Conservation (phyloP, 1,140 invertebrate species). For the Idris sp. region DNA sequence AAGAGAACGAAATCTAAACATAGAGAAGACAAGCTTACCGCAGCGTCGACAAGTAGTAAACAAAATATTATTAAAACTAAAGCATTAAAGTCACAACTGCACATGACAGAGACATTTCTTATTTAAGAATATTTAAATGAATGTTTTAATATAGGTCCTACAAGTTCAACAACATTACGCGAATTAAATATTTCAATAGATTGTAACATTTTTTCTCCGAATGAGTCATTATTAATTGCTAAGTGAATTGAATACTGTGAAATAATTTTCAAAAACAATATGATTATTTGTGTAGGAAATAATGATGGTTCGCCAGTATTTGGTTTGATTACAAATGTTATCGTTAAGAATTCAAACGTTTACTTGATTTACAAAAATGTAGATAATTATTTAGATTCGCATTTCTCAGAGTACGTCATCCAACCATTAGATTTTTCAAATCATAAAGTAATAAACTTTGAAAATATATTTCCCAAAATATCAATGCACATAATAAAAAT, state of each 20-base stretch:
- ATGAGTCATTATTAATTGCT: conserved; percentile 4
- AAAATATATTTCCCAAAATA: no score
- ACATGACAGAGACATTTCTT: conserved; percentile 5
- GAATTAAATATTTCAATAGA: conserved; percentile 7
- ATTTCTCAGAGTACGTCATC: no score
- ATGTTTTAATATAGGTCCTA: conserved; percentile 8
- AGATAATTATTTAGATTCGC: no score
- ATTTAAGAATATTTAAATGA: conserved; percentile 5
- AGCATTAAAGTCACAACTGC: conserved; percentile 13
- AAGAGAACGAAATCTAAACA: conserved; percentile 29
- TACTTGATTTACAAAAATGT: conserved; percentile 11
- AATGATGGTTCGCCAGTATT: conserved; percentile 18
- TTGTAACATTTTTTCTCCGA: conserved; percentile 7
- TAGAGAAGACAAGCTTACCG: conserved; percentile 2
- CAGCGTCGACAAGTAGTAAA: conserved; percentile 11
- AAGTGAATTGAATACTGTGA: conserved; percentile 25
- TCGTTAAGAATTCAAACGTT: conserved; percentile 9
- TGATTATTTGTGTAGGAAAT: conserved; percentile 15
- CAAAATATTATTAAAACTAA: conserved; percentile 32
- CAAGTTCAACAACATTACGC: background rate
- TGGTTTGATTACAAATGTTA: conserved; percentile 16
- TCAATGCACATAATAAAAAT: no score
- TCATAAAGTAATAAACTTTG: no score
- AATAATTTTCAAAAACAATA: conserved; percentile 6
- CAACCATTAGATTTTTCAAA: no score